phyloP scores from a whole-genome alignment of 2,797 vertebrate species.

The Bucorvus abyssinicus region DNA sequence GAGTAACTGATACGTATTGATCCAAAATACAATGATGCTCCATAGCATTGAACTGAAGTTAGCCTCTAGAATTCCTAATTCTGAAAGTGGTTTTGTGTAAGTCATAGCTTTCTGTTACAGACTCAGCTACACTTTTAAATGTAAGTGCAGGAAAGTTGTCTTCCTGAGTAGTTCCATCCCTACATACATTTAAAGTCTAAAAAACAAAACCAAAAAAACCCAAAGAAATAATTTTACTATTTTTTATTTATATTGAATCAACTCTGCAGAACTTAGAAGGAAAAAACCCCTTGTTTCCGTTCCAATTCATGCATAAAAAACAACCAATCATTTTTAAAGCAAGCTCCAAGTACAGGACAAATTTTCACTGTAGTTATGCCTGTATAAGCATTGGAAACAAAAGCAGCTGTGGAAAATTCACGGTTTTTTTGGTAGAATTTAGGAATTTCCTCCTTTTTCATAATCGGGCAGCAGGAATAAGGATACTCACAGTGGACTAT shows the following conservation, averaged over 20 bases:
- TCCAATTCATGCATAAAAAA: neutral
- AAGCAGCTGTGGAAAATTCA: neutral
- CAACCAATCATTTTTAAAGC: neutral
- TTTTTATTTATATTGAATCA: neutral
- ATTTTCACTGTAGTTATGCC: neutral
- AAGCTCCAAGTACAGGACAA: neutral
- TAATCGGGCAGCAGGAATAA: neutral
- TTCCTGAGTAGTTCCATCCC: neutral
- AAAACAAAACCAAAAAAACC: neutral
- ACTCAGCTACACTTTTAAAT: neutral
- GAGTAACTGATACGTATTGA: neutral
- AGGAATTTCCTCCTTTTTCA: neutral
- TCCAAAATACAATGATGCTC: neutral
- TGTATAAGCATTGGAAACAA: neutral
- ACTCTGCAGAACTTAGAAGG: neutral
- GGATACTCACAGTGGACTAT: neutral
- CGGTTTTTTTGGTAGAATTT: neutral
- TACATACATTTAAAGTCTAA: neutral
- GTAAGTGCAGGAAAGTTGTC: neutral
- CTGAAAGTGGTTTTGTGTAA: neutral
- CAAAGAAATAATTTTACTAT: neutral
- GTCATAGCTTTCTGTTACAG: neutral
- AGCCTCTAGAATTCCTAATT: neutral
- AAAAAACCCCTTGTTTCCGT: neutral
- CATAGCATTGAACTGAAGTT: neutral